Evolutionary conservation across 2,888 invertebrate genomes (phyloP).

Genomic region (Cephus spinipes): DNA sequence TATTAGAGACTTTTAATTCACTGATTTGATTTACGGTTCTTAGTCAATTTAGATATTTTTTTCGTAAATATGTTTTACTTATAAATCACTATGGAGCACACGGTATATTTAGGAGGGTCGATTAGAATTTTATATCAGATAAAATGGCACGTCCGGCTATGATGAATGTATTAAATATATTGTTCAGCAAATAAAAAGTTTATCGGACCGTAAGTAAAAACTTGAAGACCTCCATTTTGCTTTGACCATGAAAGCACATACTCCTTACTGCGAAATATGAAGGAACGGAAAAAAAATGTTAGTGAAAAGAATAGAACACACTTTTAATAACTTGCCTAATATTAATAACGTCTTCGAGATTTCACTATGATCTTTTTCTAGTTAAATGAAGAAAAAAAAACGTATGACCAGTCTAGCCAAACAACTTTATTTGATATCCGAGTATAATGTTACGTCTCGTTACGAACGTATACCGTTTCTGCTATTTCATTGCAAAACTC

Average conservation of each 20-base stretch:
- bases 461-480: slow-evolving; percentile 46
- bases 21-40: background rate
- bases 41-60: background rate
- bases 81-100: background rate
- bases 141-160: background rate
- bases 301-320: background rate
- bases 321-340: background rate
- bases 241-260: background rate
- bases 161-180: background rate
- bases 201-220: background rate
- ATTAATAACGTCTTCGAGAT: background rate
- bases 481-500: slow-evolving; percentile 47
- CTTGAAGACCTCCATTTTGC: background rate
- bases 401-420: background rate
- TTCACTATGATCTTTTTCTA: background rate
- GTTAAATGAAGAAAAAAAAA: background rate
- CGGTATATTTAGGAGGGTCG: background rate
- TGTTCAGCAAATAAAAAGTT: background rate
- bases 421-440: slow-evolving; percentile 46
- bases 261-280: background rate
- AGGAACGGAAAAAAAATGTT: background rate
- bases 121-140: background rate
- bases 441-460: slow-evolving; percentile 40
- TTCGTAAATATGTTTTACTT: background rate
- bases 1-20: background rate